Base-by-base conservation (phyloP, 2,113 vertebrate species). In the Clarias batrachus region DNA sequence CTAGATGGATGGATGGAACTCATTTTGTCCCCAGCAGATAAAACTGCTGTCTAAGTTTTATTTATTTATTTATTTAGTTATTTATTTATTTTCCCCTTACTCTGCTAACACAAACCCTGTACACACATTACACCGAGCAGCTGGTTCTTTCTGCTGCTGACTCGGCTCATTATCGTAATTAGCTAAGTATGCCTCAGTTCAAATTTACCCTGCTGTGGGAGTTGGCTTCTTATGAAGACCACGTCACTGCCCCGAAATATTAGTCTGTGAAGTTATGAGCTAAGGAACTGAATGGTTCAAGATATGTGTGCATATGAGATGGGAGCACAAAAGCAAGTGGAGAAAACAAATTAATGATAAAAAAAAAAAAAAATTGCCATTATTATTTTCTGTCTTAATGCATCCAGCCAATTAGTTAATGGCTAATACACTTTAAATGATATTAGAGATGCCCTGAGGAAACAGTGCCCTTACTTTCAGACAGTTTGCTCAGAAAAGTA, bases 361-460 rank as follows among this genome's bases (percentile, higher is more conserved):
- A 41, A 21, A 76, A 30, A 10, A 52, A 30, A 33, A 84, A 30
- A 85, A 80, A 52, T 81, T n/a, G 9, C 37, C 30, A 79, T 79
- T 17, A 37, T 85, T 56, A 83, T 30, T 70, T 48, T 88, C 88
- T 84, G 73, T 56, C 84, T 88, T 90, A 91, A 91, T 90, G 90
- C 68, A 90, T 86, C 89, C 82, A 82, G 82, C 80, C 86, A 87
- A 90, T 89, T 91, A 71, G 87, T 76, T 92, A 92, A 93, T 92
- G 89, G 90, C 82, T 62, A 62, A 37, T 37, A 81, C 86, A 81
- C 85, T 90, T 90, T 92, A 89, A 91, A 84, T 77, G 85, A 54
- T 87, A 90, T 84, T 90, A 90, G 84, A 90, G 92, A 92, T 88
- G 90, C 91, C 91, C 90, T 89, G 37, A 90, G 91, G 91, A 89